These are phyloP conservation scores for Cavia porcellus DNA, from an alignment of 2,113 vertebrate genomes.

Conservation along the genomic window DNA sequence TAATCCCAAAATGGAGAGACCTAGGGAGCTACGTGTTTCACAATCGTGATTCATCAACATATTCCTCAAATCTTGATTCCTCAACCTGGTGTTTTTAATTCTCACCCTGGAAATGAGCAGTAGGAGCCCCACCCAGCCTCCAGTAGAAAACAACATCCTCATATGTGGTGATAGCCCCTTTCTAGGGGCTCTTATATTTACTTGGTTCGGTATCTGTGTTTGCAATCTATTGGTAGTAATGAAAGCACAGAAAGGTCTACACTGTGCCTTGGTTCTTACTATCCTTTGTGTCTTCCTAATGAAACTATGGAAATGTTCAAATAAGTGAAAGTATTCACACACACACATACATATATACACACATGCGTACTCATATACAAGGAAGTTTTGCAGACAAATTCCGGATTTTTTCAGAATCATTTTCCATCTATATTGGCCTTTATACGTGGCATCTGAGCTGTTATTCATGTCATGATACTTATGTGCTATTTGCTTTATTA, in stretches of 20 bases:
- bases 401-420: background rate
- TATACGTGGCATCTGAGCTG: background rate
- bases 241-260: background rate
- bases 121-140: background rate
- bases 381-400: background rate
- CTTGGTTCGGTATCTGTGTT: background rate
- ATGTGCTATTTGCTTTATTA: background rate
- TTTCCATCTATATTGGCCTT: background rate
- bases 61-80: background rate
- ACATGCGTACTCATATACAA: background rate
- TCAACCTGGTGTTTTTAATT: background rate
- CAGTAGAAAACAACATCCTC: background rate
- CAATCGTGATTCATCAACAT: background rate
- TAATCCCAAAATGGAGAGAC: background rate
- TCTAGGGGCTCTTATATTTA: background rate
- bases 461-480: background rate
- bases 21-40: background rate
- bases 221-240: background rate
- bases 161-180: accelerated
- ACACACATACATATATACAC: background rate
- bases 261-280: background rate
- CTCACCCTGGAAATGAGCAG: background rate
- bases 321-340: background rate
- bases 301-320: background rate
- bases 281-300: background rate